A percentile compares a stretch with the other conserved stretches of the same genome.
Conservation (phyloP, 1,140 invertebrate genomes). For the Euwallacea fornicatus region DNA sequence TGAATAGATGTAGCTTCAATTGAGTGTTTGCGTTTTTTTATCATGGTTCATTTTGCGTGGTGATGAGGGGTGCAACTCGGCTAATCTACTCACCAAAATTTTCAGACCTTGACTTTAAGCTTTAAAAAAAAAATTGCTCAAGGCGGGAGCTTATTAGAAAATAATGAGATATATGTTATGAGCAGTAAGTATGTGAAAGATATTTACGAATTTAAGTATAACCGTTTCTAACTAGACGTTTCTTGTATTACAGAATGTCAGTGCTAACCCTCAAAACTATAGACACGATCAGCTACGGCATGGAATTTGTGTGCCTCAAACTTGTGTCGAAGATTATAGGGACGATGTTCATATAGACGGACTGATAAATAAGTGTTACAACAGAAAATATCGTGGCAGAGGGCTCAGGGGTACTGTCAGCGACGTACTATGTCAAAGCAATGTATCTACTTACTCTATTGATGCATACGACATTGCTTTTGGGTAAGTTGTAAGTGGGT, state of each 20-base stretch:
- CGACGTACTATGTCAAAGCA: conserved; percentile 28
- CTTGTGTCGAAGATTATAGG: conserved; percentile 18
- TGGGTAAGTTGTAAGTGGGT: conserved; percentile 24
- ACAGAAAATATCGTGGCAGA: conserved; percentile 21
- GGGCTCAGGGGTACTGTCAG: conserved; percentile 31
- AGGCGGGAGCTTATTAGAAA: no score
- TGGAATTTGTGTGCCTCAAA: conserved; percentile 39
- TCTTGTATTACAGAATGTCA: conserved; percentile 30
- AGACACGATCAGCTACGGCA: conserved; percentile 38
- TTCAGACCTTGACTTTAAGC: no score
- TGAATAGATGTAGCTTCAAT: no score
- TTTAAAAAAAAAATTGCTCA: no score
- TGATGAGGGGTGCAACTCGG: no score
- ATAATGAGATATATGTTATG: no score
- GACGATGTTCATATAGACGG: not conserved
- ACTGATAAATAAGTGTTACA: conserved; percentile 35
- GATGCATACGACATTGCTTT: conserved; percentile 34
- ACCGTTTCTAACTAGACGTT: no score
- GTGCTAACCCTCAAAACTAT: conserved; percentile 37
- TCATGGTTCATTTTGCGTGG: no score
- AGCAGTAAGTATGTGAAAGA: no score
- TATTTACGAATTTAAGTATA: not conserved
- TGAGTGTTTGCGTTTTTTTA: no score
- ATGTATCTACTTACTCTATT: conserved; percentile 14
- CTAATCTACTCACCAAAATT: no score